Evolutionary conservation across 2,797 vertebrate genomes (phyloP).

Genomic region (Bucorvus abyssinicus): DNA sequence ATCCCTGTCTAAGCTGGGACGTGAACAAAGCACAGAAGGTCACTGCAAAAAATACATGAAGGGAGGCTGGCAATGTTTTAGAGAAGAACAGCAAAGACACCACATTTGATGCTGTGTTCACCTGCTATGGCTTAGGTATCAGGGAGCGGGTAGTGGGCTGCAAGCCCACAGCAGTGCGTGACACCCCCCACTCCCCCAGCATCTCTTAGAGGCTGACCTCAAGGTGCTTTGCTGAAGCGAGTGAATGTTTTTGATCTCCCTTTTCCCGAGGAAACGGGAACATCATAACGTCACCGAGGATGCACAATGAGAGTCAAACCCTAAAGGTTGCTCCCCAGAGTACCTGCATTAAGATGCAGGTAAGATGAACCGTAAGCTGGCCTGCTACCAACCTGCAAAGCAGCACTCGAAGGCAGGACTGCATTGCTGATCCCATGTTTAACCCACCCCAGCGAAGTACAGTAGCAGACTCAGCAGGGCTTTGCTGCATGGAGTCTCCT

Average conservation of each 20-base stretch:
- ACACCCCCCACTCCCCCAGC: not conserved
- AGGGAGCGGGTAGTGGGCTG: no score
- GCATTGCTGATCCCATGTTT: not conserved
- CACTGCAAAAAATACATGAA: not conserved
- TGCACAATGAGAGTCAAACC: not conserved
- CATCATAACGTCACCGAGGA: fast-evolving
- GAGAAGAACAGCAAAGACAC: not conserved
- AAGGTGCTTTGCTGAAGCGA: not conserved
- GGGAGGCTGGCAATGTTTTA: not conserved
- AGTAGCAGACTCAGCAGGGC: not conserved
- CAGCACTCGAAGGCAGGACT: not conserved
- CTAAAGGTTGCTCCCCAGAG: not conserved
- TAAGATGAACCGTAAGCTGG: not conserved
- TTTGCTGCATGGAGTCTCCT: not conserved
- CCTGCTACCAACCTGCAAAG: not conserved
- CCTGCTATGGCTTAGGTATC: not conserved
- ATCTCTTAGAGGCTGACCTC: not conserved
- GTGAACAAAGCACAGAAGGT: not conserved
- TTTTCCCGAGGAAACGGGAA: not conserved
- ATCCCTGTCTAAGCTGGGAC: not conserved
- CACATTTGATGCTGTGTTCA: not conserved
- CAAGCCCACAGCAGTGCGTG: not conserved
- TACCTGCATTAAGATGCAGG: fast-evolving
- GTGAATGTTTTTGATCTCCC: not conserved
- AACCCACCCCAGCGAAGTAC: not conserved